Evolutionary conservation across 2,113 vertebrate genomes (phyloP).

Genomic region (Emydura subglobosa): DNA sequence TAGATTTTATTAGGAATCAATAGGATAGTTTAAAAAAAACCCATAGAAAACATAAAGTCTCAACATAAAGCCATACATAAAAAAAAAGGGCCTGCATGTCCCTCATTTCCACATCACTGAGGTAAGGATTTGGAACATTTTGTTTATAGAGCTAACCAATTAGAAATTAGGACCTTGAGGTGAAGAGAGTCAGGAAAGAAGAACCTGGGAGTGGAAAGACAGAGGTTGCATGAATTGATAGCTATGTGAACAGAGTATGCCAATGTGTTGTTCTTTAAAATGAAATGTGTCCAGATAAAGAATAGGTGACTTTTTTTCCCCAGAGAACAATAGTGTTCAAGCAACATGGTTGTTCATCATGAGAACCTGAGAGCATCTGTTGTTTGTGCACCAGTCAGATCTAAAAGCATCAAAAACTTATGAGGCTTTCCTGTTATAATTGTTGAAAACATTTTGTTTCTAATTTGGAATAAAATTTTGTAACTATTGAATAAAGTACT

Average conservation of each 20-base stretch:
- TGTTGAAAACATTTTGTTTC: constrained; percentile 9
- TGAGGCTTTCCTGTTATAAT: not conserved
- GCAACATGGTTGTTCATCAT: not conserved
- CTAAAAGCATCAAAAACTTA: constrained; percentile 9
- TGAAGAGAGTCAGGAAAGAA: not conserved
- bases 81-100: not conserved
- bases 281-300: not conserved
- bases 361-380: not conserved
- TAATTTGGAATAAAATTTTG: not conserved
- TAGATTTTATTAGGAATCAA: not conserved
- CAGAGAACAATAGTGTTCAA: not conserved
- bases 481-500: not conserved
- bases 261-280: not conserved
- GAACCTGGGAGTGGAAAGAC: not conserved
- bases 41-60: not conserved
- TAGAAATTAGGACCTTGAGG: not conserved
- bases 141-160: not conserved
- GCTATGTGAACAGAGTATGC: not conserved
- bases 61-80: not conserved
- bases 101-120: not conserved
- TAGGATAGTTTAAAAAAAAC: not conserved
- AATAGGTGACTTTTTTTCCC: not conserved
- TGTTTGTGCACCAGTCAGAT: not conserved
- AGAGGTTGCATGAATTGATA: not conserved
- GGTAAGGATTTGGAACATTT: not conserved